These are phyloP conservation scores for Aphelocoma coerulescens DNA, from an alignment of 2,113 vertebrate genomes.

Conservation along the genomic window DNA sequence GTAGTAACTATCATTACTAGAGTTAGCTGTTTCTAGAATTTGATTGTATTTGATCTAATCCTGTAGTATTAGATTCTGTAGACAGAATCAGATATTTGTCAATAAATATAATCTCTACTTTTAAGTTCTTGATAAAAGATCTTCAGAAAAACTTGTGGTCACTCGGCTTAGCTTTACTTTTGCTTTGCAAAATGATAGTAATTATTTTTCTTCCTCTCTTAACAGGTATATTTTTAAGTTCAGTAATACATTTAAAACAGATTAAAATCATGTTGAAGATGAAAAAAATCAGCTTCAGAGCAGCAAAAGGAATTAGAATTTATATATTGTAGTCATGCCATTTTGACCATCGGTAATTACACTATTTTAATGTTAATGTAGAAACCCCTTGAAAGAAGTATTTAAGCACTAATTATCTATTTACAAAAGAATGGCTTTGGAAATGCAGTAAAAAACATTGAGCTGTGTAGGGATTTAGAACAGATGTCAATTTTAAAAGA, in stretches of 20 bases:
- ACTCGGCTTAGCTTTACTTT: not conserved
- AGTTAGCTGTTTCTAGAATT: not conserved
- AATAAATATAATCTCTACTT: not conserved
- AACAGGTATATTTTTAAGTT: not conserved
- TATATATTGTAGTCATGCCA: slow-evolving; percentile 47
- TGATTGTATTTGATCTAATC: not conserved
- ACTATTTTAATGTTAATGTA: slow-evolving; percentile 62
- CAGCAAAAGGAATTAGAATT: slow-evolving; percentile 48
- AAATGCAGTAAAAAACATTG: slow-evolving; percentile 43
- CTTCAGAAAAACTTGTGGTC: not conserved
- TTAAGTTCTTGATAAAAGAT: not conserved
- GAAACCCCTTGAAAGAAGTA: slow-evolving; percentile 63
- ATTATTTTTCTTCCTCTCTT: not conserved
- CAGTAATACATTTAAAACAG: slow-evolving; percentile 5
- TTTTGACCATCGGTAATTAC: slow-evolving; percentile 58
- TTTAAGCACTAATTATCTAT: slow-evolving; percentile 67
- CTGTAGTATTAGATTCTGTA: not conserved
- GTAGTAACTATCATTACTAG: not conserved
- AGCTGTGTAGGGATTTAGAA: slow-evolving; percentile 32
- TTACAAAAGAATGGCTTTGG: slow-evolving; percentile 62
- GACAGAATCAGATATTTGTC: not conserved
- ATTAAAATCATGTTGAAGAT: slow-evolving; percentile 13
- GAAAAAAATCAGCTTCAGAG: slow-evolving; percentile 33
- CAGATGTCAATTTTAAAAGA: slow-evolving; percentile 57
- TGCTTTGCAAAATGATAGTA: not conserved